Evolutionary conservation across 1,140 invertebrate genomes (phyloP), one percentile per base, ranked within the genome.

Genomic region (Scylla paramamosain): DNA sequence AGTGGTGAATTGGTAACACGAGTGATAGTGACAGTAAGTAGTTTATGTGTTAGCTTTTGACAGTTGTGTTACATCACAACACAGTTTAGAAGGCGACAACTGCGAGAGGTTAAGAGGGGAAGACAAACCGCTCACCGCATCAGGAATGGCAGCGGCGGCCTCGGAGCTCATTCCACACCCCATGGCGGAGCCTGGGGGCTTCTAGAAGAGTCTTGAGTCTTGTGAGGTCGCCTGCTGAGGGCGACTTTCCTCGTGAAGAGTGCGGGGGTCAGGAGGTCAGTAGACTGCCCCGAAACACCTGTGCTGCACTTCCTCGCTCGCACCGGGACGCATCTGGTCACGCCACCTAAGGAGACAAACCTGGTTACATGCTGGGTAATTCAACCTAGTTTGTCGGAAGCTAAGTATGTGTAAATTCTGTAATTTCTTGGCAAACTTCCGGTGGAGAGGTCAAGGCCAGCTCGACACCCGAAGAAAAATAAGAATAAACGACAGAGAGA

Each of bases 141-240:
- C 83, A 2, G 92, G 45, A 20, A 87, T n/a, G 83, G n/a, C 83
- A 12, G 16, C 92, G 1, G 92, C 92, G 45, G 92, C 92, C 83
- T 93, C 92, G 10, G 92, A 87, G 31, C 92, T 93, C 4, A 93
- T 29, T 7, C 92, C 92, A 59, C 92, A 93, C n/a, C 92, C 92
- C 92, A 93, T 93, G 32, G 4, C 86, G 39, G 28, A 16, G 16
- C 6, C 45, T 52, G 39, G n/a, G 8, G 3, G 28, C 39, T 90
- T 29, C 4, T n/a, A 7, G 0, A 20, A 20, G 67, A 77, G 67
- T n/a, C 16, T 12, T 77, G 25, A 77, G 25, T 77, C 8, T 77
- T n/a, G 67, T 77, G n/a, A 77, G 2, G 67, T 77, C 20, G 25
- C 67, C 20, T 77, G 6, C 67, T 77, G 20, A 20, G 6, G 10